Evolutionary conservation across 37 sponge, comb jelly and placozoan genomes (phyloP).

Genomic region (Ianthella basta): DNA sequence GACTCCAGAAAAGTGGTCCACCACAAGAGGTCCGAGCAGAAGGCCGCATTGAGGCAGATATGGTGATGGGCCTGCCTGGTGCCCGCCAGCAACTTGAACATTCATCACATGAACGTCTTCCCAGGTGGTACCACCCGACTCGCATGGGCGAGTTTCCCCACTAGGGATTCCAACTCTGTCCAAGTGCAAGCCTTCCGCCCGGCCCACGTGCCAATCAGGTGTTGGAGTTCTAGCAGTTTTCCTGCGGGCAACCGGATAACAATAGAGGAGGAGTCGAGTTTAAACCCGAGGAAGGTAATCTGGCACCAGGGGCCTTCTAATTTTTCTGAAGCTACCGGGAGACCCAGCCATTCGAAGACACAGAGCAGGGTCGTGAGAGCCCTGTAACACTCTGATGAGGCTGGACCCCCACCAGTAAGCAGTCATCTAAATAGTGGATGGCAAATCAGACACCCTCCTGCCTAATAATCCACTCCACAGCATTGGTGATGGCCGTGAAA

Average conservation of each 20-base stretch:
- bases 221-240: neutral
- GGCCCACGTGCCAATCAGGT: neutral
- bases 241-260: neutral
- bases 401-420: conserved; percentile 11
- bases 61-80: too few species aligned
- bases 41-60: too few species aligned
- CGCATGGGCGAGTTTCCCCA: neutral
- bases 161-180: neutral
- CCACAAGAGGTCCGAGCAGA: too few species aligned
- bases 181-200: neutral
- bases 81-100: neutral
- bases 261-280: neutral
- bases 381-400: conserved; percentile 15
- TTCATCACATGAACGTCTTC: neutral
- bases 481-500: conserved; percentile 31
- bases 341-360: conserved; percentile 24
- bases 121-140: neutral
- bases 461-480: conserved; percentile 19
- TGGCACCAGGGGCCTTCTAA: conserved; percentile 13
- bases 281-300: neutral
- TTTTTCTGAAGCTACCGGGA: conserved; percentile 24
- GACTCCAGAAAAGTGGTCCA: too few species aligned
- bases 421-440: conserved; percentile 38
- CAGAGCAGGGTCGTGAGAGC: conserved; percentile 11
- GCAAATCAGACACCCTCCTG: neutral